Base-by-base conservation (phyloP, 2,113 vertebrate genomes). In the Cavia porcellus region DNA sequence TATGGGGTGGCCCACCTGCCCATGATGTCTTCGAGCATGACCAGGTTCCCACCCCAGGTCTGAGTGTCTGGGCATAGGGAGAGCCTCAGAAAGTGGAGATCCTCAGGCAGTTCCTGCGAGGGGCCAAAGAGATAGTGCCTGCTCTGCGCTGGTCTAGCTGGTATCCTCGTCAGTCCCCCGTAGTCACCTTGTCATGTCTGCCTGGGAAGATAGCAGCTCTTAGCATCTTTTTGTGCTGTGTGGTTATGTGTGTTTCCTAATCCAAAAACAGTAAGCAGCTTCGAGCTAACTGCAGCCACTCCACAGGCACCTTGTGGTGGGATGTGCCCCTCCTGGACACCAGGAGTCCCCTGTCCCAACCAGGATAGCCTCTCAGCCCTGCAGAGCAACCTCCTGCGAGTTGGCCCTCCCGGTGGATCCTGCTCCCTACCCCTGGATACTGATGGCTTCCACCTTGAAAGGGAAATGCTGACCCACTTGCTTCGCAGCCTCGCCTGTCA, bases 401-500 rank as follows among this genome's bases (percentile, higher is more conserved):
- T 75, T 38, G 38, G 22, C 66, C 45, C 50, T 81, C 61, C 7
- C 14, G 47, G 77, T 25, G 20, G 68, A 47, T 55, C 2, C 93
- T 72, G 52, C 22, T 8, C 59, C 59, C 72, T 70, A 8, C 47
- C 1, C 19, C 38, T 64, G 85, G 0, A 30, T 81, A 20, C 92
- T 74, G 96, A 35, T 72, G 47, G 96, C 70, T 1, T 86, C 94
- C 96, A 95, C 96, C 97, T 84, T 45, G 96, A 95, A 14, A 0
- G 52, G 93, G 81, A 87, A 92, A 45, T n/a, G 3, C 24, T 72
- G 94, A 92, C 96, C 88, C 74, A 4, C 47, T 7, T 32, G 1
- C 93, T 38, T 82, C 95, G 28, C 86, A 97, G 93, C 80, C 19
- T 81, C 0, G 9, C 88, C 97, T 0, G 3, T 10, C 45, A 59